Evolutionary conservation across 2,797 vertebrate species (phyloP).

Genomic region (Cossypha dichroa): DNA sequence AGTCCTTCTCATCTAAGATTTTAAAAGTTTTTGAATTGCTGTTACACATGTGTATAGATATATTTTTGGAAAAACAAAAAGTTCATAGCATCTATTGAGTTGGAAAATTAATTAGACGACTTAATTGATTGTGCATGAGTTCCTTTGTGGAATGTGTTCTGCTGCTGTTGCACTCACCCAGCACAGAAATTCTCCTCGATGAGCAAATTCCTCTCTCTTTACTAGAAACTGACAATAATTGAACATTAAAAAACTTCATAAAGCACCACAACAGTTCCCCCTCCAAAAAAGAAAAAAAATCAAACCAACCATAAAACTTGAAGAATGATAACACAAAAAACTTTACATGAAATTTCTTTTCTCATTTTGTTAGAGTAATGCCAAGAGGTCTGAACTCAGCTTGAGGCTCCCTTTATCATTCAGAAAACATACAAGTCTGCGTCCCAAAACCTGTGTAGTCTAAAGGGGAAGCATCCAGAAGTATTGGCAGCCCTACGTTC

Average conservation of each 20-base stretch:
- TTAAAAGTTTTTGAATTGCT: constrained; percentile 32
- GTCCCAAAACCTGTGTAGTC: constrained; percentile 20
- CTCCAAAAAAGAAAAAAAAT: not conserved
- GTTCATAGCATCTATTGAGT: constrained; percentile 66
- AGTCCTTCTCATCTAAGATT: not conserved
- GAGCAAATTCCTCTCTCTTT: constrained; percentile 22
- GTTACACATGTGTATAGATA: constrained; percentile 46
- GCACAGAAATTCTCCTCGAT: not conserved
- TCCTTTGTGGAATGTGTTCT: constrained; percentile 69
- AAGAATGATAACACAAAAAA: not conserved
- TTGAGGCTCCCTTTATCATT: not conserved
- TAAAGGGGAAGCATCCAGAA: constrained; percentile 25
- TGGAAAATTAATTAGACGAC: constrained; percentile 74
- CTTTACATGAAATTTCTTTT: not conserved
- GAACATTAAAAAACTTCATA: not conserved
- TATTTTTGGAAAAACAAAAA: not conserved
- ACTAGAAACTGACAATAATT: not conserved
- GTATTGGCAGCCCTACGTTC: not conserved
- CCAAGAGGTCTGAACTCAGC: not conserved
- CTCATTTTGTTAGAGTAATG: not conserved
- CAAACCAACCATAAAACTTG: not conserved
- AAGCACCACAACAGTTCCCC: not conserved
- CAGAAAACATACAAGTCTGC: not conserved
- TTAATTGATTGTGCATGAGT: constrained; percentile 74
- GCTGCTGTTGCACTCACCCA: constrained; percentile 6